These are phyloP conservation scores for Lota lota DNA, from an alignment of 2,113 vertebrate genomes.

Conservation along the genomic window DNA sequence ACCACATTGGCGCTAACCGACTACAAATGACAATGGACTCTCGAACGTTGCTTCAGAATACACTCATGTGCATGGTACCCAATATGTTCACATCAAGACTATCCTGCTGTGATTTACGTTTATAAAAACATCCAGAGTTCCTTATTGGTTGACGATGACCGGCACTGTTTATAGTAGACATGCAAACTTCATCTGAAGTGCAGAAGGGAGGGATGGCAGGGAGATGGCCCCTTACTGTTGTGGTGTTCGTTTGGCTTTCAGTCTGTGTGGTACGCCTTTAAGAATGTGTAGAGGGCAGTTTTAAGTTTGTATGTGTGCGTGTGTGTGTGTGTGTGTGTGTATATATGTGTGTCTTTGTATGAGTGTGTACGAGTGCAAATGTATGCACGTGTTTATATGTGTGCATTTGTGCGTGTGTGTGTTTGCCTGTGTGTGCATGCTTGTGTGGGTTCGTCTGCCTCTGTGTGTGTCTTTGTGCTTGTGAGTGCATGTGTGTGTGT, in stretches of 20 bases:
- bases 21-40: background rate
- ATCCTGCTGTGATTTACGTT: background rate
- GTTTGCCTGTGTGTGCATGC: slow-evolving; percentile 3
- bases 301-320: slow-evolving; percentile 38
- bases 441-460: slow-evolving; percentile 4
- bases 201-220: no score
- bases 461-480: background rate
- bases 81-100: background rate
- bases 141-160: background rate
- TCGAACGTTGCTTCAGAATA: background rate
- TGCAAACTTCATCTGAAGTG: background rate
- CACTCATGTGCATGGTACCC: background rate
- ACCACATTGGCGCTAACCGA: background rate
- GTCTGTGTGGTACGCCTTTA: slow-evolving; percentile 60
- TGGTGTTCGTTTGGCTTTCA: background rate
- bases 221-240: background rate
- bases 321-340: slow-evolving; percentile 9
- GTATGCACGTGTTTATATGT: slow-evolving; percentile 1
- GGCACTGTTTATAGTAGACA: background rate
- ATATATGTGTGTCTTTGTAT: slow-evolving; percentile 33
- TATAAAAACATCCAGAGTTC: background rate
- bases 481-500: slow-evolving; percentile 26
- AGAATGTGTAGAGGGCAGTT: slow-evolving; percentile 61
- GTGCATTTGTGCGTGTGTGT: slow-evolving; percentile 24
- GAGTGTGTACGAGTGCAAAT: slow-evolving; percentile 37